Percentiles rank a stretch among this genome's conserved stretches.
Conservation (phyloP, 2,797 vertebrate species). For the Peromyscus melanophrys region DNA sequence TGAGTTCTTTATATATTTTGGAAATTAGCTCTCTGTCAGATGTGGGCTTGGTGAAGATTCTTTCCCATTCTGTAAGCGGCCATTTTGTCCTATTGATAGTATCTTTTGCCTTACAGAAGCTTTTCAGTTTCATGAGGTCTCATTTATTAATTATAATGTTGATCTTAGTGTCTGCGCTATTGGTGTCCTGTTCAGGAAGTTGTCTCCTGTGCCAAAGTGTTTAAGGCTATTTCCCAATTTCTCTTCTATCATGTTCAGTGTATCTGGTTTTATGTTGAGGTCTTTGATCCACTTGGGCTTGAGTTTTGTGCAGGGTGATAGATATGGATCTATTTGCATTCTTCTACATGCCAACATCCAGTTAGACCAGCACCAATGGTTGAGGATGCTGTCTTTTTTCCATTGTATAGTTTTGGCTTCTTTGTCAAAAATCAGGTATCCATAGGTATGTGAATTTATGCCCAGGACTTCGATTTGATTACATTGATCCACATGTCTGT, state of each 20-base stretch:
- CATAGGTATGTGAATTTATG: not conserved
- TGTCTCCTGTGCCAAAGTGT: not conserved
- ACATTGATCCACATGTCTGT: not conserved
- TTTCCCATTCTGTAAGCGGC: not conserved
- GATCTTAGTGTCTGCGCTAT: not conserved
- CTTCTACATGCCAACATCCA: not conserved
- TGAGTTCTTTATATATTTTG: not conserved
- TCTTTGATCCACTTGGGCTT: not conserved
- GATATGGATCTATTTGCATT: not conserved
- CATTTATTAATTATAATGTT: not conserved
- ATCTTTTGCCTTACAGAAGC: not conserved
- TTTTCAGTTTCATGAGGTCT: not conserved
- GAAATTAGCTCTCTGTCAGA: not conserved
- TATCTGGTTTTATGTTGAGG: not conserved
- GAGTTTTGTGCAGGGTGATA: not conserved
- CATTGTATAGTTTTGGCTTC: not conserved
- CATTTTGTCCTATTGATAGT: not conserved
- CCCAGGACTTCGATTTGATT: not conserved
- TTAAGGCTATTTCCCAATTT: not conserved
- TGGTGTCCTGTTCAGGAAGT: not conserved
- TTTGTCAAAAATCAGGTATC: not conserved
- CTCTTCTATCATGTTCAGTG: not conserved
- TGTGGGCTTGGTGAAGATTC: not conserved
- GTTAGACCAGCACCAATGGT: not conserved
- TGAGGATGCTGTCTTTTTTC: not conserved